phyloP scores from a whole-genome alignment of 1,140 invertebrate genomes.

The Calliopsis andreniformis region DNA sequence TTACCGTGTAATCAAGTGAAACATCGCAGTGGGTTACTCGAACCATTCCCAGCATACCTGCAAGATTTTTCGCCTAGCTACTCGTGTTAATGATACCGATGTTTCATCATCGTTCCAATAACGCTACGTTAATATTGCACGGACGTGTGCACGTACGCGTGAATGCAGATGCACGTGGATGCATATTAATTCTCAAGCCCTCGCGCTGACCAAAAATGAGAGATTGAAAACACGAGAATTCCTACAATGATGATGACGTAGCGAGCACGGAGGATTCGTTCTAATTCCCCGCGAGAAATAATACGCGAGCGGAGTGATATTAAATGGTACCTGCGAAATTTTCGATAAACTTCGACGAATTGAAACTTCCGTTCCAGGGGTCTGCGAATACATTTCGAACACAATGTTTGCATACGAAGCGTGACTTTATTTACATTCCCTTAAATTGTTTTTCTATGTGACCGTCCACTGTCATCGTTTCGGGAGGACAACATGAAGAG shows the following conservation, averaged over 20 bases:
- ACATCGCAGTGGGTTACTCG: conserved; percentile 45
- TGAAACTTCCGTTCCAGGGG: background rate
- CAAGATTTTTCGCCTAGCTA: conserved; percentile 30
- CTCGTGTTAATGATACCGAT: conserved; percentile 25
- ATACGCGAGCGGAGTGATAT: conserved; percentile 11
- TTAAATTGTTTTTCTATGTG: background rate
- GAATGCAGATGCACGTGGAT: conserved; percentile 6
- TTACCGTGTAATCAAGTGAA: conserved; percentile 52
- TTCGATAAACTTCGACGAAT: background rate
- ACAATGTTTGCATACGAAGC: background rate
- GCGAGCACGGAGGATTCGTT: conserved; percentile 19
- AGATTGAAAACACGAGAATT: conserved; percentile 36
- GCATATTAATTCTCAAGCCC: conserved; percentile 56
- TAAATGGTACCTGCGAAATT: background rate
- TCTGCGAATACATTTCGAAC: background rate
- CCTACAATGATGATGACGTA: conserved; percentile 14
- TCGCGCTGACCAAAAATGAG: conserved; percentile 54
- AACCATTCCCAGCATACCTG: conserved; percentile 6
- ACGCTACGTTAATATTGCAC: conserved; percentile 35
- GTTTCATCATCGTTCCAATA: conserved; percentile 37
- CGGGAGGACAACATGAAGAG: background rate
- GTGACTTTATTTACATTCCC: conserved; percentile 20
- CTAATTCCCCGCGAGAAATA: conserved; percentile 4
- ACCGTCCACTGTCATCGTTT: background rate
- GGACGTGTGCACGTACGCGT: background rate